Base-by-base conservation (phyloP, 2,113 vertebrate genomes). In the Pontoporia blainvillei region DNA sequence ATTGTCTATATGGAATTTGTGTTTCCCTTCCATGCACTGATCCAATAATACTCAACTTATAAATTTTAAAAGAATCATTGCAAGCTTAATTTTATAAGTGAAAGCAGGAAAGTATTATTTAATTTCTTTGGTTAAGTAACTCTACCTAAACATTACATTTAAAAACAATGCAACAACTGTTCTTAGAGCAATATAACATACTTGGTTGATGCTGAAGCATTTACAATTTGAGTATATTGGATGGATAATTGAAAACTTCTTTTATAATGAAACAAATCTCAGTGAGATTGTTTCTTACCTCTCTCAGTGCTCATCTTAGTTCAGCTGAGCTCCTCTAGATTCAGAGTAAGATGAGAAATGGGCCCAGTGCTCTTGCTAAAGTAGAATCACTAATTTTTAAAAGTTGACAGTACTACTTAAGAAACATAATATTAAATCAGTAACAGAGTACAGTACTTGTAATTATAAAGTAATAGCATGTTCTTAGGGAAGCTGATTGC, bases 401-500 rank as follows among this genome's bases (percentile, higher is more conserved):
- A 95, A 46, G 20, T 61, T 93, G 57, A 89, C 54, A 83, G 3
- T 14, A 46, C 14, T 86, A 93, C 83, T 78, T 88, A 4, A 97
- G 52, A 96, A 97, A 98, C 18, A 94, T 57, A 66, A 2, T 96
- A 87, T 96, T 98, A 96, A 85, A 73, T 97, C 54, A 95, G 82
- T 94, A 96, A 97, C 61, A 93, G 41, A 98, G 72, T 73, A 57
- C 1, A 81, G 1, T 52, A 95, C 17, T 76, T 97, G 39, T 62
- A 98, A 96, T 95, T 96, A 92, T 92, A 64, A 97, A 96, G 90
- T n/a, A 95, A 96, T 97, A 95, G 25, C 75, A 15, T 52, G 59
- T 90, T 97, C 46, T 95, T 94, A 46, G 95, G 67, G 39, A 59
- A 93, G 64, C 13, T 73, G 73, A 84, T 96, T 96, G 91, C 94